Percentiles rank a stretch among this genome's conserved stretches.
phyloP scores from a whole-genome alignment of 35 echinoderm and acorn worm genomes.

The Ophiothrix spiculata region DNA sequence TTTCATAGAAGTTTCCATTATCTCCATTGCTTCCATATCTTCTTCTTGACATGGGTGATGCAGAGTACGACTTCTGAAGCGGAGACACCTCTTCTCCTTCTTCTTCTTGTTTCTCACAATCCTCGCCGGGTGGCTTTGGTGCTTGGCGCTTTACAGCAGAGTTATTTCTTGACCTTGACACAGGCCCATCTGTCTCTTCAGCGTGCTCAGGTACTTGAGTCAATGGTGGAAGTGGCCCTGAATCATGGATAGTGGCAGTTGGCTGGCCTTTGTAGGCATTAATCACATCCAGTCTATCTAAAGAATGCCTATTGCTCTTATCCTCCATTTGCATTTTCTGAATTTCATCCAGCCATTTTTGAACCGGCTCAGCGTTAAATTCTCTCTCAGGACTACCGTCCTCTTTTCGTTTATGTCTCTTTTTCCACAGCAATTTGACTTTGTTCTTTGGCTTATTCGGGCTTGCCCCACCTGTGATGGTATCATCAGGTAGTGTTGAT shows the following conservation, averaged over 20 bases:
- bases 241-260: conserved; percentile 58
- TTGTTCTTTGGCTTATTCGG: conserved; percentile 14
- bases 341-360: conserved; percentile 59
- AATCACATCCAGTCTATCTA: conserved; percentile 83
- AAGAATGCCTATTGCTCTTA: conserved; percentile 48
- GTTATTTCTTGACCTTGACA: not conserved
- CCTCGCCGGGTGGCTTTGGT: conserved; percentile 61
- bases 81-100: not conserved
- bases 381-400: conserved; percentile 84
- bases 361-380: conserved; percentile 67
- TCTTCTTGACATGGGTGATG: conserved; percentile 36
- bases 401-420: conserved; percentile 56
- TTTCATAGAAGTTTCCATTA: conserved; percentile 39
- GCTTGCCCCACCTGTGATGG: conserved; percentile 9
- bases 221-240: not conserved
- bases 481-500: conserved; percentile 26
- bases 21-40: not conserved
- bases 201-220: not conserved
- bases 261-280: conserved; percentile 81
- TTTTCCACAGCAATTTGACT: conserved; percentile 49
- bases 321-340: conserved; percentile 24
- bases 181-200: conserved; percentile 12
- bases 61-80: conserved; percentile 44
- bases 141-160: conserved; percentile 50
- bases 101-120: conserved; percentile 22